Base-by-base conservation (phyloP, 2,797 vertebrate species). In the Bradypodion pumilum region DNA sequence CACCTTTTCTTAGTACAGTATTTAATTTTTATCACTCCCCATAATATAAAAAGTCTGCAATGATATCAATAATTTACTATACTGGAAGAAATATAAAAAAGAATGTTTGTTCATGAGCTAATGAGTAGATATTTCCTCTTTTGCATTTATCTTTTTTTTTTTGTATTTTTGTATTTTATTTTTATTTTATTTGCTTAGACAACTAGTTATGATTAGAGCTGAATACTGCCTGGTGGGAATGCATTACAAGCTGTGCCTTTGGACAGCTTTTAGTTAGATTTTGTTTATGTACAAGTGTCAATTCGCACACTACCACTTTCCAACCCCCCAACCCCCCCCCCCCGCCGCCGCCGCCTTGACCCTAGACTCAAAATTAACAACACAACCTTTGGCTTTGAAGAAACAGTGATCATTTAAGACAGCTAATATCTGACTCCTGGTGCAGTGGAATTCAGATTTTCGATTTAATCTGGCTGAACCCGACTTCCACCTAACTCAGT, bases 71-170 rank as follows among this genome's bases (percentile, higher is more conserved):
- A 96, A 96, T 97, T 97, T 96, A 96, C 95, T 97, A 97, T 97
- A 98, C 95, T 97, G 97, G 97, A 98, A 97, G 97, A 97, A 97
- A 97, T 97, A 97, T 97, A 98, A 97, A 98, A 85, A 98, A 97
- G 96, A 97, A 97, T 95, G 96, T 94, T 94, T 96, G 92, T 96
- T 91, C 95, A 97, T 97, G 96, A 94, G 94, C 95, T 97, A 96
- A 96, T 95, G 96, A 97, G 94, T 95, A 92, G 91, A 40, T 95
- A 46, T 68, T 68, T 85, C 19, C 29, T 32, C 40, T 49, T 74
- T 74, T 63, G n/a, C 35, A 29, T 27, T 40, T 25, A 32, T 49
- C 27, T 49, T 27, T 42, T 27, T 37, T 23, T 23, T 1, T 52
- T 35, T 52, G 16, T 16, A 40, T 49, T n/a, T 37, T 76, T 62